Conservation (phyloP, 2,888 invertebrate genomes). For the Copidosoma aretas region DNA sequence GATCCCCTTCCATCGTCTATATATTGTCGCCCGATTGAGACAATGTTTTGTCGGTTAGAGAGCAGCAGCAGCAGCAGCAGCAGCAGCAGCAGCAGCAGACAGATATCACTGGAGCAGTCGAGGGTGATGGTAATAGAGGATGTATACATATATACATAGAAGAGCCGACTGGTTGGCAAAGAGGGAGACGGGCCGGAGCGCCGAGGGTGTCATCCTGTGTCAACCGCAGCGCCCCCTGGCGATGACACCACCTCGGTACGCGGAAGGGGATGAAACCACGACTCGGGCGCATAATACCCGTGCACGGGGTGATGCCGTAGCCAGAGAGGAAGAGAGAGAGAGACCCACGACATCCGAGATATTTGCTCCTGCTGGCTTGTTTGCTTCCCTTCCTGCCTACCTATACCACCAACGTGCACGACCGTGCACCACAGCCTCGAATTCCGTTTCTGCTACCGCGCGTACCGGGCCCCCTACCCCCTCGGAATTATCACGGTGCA, state of each 20-base stretch:
- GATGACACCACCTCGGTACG: constrained; percentile 60
- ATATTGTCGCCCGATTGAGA: constrained; percentile 51
- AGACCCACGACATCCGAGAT: too few species aligned
- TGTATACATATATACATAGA: background rate
- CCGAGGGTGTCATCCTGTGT: constrained; percentile 59
- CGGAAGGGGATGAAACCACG: constrained; percentile 60
- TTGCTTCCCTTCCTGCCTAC: background rate
- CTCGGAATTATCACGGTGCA: too few species aligned
- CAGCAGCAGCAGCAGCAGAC: too few species aligned
- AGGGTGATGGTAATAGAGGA: too few species aligned
- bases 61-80: too few species aligned
- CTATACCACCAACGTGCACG: background rate
- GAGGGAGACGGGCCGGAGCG: constrained; percentile 27
- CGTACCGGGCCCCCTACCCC: too few species aligned
- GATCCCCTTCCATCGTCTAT: too few species aligned
- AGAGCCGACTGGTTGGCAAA: background rate
- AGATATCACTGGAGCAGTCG: too few species aligned
- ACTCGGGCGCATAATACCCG: background rate
- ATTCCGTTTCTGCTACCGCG: too few species aligned
- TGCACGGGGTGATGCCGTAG: constrained; percentile 50
- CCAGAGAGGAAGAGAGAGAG: background rate
- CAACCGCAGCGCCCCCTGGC: constrained; percentile 62
- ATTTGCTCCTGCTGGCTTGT: too few species aligned
- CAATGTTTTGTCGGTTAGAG: constrained; percentile 58
- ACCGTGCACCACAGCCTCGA: too few species aligned